A percentile compares a stretch with the other conserved stretches of the same genome.
Evolutionary conservation across 2,888 invertebrate genomes (phyloP).

Genomic region (Scrobipalpa atriplicella): DNA sequence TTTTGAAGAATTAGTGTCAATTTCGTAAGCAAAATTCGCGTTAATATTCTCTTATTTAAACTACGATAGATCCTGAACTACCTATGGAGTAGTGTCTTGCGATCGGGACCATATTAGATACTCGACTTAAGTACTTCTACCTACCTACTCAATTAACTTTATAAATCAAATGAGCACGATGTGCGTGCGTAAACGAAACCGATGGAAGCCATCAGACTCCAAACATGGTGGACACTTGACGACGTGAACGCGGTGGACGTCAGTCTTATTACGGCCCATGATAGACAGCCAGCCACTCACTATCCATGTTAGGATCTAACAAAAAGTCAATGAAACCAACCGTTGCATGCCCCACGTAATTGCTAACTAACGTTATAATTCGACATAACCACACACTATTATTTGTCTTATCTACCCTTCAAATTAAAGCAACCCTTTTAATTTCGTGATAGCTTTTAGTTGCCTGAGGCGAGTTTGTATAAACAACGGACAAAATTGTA

Average conservation of each 20-base stretch:
- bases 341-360: slow-evolving; percentile 11
- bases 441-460: slow-evolving; percentile 26
- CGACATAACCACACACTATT: slow-evolving; percentile 18
- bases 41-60: no score
- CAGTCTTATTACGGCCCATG: slow-evolving; percentile 15
- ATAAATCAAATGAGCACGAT: neutral
- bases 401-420: slow-evolving; percentile 27
- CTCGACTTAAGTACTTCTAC: no score
- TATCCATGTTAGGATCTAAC: slow-evolving; percentile 18
- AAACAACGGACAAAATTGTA: slow-evolving; percentile 36
- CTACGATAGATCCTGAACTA: no score
- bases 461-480: slow-evolving; percentile 28
- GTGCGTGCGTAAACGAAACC: slow-evolving; percentile 5
- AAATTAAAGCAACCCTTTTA: slow-evolving; percentile 30
- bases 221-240: slow-evolving; percentile 10
- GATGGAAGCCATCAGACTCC: neutral
- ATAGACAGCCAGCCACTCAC: slow-evolving; percentile 19
- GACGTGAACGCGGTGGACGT: slow-evolving; percentile 16
- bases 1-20: no score
- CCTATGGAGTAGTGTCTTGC: no score
- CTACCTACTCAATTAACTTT: neutral
- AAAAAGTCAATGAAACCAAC: slow-evolving; percentile 19
- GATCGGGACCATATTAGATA: no score
- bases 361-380: slow-evolving; percentile 19
- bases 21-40: no score